A percentile compares a stretch with the other conserved stretches of the same genome.
Evolutionary conservation across 2,797 vertebrate genomes (phyloP).

Genomic region (Notoglanidium macrostoma): DNA sequence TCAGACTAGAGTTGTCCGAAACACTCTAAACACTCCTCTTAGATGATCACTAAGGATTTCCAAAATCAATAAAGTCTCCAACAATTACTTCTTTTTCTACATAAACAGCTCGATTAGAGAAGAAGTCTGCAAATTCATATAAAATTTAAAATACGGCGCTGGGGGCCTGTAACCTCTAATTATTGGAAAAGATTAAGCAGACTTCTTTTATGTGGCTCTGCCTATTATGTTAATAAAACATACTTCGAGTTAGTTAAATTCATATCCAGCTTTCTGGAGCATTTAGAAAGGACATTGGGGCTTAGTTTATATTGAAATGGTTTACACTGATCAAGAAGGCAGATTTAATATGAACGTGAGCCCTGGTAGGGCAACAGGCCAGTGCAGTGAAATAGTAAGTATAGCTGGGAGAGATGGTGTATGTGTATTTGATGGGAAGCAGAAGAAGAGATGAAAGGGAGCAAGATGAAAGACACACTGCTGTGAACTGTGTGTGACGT

Average conservation of each 20-base stretch:
- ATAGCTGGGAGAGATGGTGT: neutral
- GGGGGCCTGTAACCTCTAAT: neutral
- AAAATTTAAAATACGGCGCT: neutral
- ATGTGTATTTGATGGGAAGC: slow-evolving; percentile 23
- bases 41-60: neutral
- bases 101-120: neutral
- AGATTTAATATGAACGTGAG: neutral
- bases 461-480: slow-evolving; percentile 40
- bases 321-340: neutral
- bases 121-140: neutral
- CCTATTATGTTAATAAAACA: neutral
- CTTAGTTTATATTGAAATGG: neutral
- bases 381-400: neutral
- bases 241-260: neutral
- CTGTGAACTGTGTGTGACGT: slow-evolving; percentile 34
- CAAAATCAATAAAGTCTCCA: neutral
- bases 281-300: neutral
- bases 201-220: neutral
- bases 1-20: too few species aligned
- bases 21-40: neutral
- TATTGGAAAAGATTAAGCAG: neutral
- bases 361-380: neutral
- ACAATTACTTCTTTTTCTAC: neutral
- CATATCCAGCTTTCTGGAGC: neutral
- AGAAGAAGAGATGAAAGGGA: slow-evolving; percentile 39